Percentiles rank a stretch among this genome's conserved stretches.
Evolutionary conservation across 1,140 invertebrate genomes (phyloP).

Genomic region (Ceratitis capitata): DNA sequence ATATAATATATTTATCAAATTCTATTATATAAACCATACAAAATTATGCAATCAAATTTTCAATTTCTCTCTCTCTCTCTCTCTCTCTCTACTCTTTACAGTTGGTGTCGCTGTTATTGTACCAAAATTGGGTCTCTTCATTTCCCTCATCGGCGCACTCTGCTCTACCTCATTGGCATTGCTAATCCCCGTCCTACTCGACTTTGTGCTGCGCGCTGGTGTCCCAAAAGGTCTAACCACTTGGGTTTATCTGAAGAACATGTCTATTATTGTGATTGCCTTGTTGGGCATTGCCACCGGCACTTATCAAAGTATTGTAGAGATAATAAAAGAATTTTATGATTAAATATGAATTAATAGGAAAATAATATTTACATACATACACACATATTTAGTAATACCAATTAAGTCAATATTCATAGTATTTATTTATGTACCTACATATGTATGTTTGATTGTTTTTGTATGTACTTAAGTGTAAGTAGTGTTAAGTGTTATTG

Average conservation of each 20-base stretch:
- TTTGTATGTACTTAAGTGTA: background rate
- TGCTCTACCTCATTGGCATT: constrained; percentile 87
- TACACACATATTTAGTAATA: background rate
- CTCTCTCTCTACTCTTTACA: constrained; percentile 65
- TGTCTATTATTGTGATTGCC: constrained; percentile 75
- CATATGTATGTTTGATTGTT: background rate
- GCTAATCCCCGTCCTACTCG: constrained; percentile 88
- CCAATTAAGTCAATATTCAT: background rate
- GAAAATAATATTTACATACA: background rate
- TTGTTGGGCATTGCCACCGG: constrained; percentile 77
- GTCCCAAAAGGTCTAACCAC: constrained; percentile 65
- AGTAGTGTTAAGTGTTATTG: background rate
- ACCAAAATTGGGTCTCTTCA: constrained; percentile 85
- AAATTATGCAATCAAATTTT: background rate
- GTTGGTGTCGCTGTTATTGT: constrained; percentile 84
- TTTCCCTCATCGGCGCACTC: constrained; percentile 89
- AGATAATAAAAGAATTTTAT: constrained; percentile 70
- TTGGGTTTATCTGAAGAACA: constrained; percentile 70
- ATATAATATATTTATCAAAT: too few relatives aligned
- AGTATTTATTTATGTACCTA: background rate
- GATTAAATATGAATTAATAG: background rate
- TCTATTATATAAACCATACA: too few relatives aligned
- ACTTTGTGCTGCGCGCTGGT: constrained; percentile 74
- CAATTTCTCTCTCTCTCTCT: too few relatives aligned
- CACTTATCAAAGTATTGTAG: constrained; percentile 75